These are phyloP conservation scores for Venturia canescens DNA, from an alignment of 1,140 invertebrate genomes.

Conservation along the genomic window DNA sequence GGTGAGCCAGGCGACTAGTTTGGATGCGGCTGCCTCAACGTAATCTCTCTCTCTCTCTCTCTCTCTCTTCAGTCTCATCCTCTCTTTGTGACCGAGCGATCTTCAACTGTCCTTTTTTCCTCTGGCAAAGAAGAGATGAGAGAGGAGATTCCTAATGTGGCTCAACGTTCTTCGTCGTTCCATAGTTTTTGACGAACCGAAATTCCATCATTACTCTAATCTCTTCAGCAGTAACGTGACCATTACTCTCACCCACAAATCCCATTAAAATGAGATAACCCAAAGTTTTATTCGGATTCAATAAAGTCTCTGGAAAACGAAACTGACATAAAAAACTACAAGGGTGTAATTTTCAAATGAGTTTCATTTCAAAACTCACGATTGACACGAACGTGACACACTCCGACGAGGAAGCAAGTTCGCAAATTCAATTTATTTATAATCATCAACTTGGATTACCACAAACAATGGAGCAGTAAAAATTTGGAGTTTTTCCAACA, in stretches of 20 bases:
- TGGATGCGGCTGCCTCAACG: constrained; percentile 62
- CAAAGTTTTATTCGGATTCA: too few relatives aligned
- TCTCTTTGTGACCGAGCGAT: constrained; percentile 45
- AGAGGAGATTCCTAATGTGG: constrained; percentile 35
- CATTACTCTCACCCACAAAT: too few relatives aligned
- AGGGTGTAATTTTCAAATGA: too few relatives aligned
- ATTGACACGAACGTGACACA: too few relatives aligned
- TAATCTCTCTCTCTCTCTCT: constrained; percentile 37
- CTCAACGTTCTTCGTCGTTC: constrained; percentile 37
- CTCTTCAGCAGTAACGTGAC: background rate
- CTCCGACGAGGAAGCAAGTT: too few relatives aligned
- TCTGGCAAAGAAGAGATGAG: background rate
- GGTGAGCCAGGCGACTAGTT: constrained; percentile 54
- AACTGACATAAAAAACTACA: too few relatives aligned
- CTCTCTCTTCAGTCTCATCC: background rate
- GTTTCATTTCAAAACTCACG: too few relatives aligned
- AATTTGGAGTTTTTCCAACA: too few relatives aligned
- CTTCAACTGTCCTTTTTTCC: constrained; percentile 45
- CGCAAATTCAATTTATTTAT: background rate
- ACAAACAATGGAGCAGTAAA: too few relatives aligned
- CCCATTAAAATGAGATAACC: too few relatives aligned
- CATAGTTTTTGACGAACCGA: constrained; percentile 21
- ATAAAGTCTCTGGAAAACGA: too few relatives aligned
- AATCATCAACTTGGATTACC: too few relatives aligned
- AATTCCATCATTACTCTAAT: constrained; percentile 5